Base-by-base conservation (phyloP, 1,140 invertebrate genomes). In the Capitella teleta region DNA sequence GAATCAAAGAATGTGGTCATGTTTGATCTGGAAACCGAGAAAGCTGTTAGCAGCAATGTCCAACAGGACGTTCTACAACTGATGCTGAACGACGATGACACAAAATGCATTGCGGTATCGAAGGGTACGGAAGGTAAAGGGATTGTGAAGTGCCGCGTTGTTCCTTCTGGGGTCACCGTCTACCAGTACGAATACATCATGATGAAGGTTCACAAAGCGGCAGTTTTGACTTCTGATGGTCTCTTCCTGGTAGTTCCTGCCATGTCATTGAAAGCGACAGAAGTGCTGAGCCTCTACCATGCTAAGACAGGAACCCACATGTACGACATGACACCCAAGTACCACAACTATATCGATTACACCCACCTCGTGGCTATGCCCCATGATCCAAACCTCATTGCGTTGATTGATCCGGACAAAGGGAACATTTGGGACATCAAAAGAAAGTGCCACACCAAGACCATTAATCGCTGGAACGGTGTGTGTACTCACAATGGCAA, bases 1-100 rank as follows among this genome's bases (percentile, higher is more conserved):
- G 93, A 97, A 66, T 93, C 89, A 1, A 91, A 90, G 0, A 87
- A 88, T 61, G 76, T 97, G 23, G 69, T 97, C 0, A 80, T 96
- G 23, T 98, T 93, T 93, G 85, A 92, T 59, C 76, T 88, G n/a
- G 73, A 80, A 28, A 84, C 83, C 1, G 81, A 86, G 55, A 79
- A 84, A 68, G 89, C 92, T 0, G 38, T 47, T 19, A 16, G 36
- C 26, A 5, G 36, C 1, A 50, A 63, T 32, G 47, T 84, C 58
- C 86, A 94, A 63, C 80, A 81, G 8, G 83, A 86, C 4, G 83
- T 95, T 4, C 83, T 84, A 52, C 90, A 95, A 67, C 73, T 98
- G 3, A 77, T 84, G 0, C 76, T 95, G 4, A 77, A 91, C 56
- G 85, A 89, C 57, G 82, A 86, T 37, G 86, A 87, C 5, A 78